phyloP scores from a whole-genome alignment of 1,140 invertebrate species.

The Temnothorax curvispinosus region DNA sequence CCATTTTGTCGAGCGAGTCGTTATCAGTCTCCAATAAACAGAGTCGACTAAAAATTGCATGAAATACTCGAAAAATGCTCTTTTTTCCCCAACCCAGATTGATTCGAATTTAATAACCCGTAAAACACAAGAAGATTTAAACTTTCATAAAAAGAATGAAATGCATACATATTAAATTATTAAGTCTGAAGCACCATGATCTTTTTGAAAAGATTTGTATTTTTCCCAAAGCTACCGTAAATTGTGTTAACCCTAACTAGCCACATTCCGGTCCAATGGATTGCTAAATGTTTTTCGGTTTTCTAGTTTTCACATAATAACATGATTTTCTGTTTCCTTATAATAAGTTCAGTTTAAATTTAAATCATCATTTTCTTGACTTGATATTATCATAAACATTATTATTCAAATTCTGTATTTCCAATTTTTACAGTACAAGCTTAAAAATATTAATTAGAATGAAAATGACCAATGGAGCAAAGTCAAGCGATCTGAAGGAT shows the following conservation, averaged over 20 bases:
- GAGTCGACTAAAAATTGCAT: constrained; percentile 33
- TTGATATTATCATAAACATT: too few species aligned
- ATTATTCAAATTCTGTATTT: too few species aligned
- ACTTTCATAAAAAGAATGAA: not conserved
- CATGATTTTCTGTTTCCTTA: too few species aligned
- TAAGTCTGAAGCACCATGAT: not conserved
- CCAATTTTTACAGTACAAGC: too few species aligned
- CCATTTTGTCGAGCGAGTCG: constrained; percentile 37
- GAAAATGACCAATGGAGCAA: too few species aligned
- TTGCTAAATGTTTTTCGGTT: too few species aligned
- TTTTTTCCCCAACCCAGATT: not conserved
- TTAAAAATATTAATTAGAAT: too few species aligned
- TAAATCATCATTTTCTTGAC: too few species aligned
- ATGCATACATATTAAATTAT: not conserved
- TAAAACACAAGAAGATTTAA: not conserved
- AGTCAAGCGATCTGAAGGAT: too few species aligned
- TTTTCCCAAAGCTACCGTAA: constrained; percentile 1
- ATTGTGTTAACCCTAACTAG: not conserved
- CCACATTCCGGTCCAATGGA: too few species aligned
- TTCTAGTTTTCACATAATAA: too few species aligned
- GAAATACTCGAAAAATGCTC: constrained; percentile 23
- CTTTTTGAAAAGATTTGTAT: constrained; percentile 9
- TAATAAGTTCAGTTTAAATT: too few species aligned
- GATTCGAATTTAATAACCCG: constrained; percentile 3
- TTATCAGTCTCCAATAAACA: constrained; percentile 37